Conservation (phyloP, 2,888 invertebrate genomes). For the Athrips mouffetella region DNA sequence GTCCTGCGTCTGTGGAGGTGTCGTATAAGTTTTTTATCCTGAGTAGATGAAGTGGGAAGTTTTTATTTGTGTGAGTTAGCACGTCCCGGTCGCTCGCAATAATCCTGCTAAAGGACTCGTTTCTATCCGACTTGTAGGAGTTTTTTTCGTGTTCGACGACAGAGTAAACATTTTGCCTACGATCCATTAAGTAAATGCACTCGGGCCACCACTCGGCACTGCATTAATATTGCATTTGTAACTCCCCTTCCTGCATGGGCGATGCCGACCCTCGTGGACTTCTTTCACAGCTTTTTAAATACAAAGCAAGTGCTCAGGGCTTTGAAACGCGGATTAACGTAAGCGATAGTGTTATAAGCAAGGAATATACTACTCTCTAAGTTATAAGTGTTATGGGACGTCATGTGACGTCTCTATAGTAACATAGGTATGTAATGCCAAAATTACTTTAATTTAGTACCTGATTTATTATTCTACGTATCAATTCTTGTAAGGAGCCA, state of each 20-base stretch:
- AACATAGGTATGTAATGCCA: too few relatives aligned
- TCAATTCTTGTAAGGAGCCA: too few relatives aligned
- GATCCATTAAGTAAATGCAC: conserved; percentile 76
- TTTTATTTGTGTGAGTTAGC: conserved; percentile 60
- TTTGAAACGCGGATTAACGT: neutral
- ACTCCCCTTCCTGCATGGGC: conserved; percentile 42
- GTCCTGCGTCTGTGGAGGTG: conserved; percentile 64
- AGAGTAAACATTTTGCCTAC: conserved; percentile 71
- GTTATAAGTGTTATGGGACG: neutral
- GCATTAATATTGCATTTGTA: conserved; percentile 83
- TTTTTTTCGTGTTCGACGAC: conserved; percentile 59
- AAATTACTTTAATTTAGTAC: too few relatives aligned
- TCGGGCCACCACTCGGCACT: conserved; percentile 66
- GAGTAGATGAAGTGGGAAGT: conserved; percentile 54
- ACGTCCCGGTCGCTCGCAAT: conserved; percentile 52
- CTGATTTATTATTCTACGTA: too few relatives aligned
- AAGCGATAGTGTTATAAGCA: neutral
- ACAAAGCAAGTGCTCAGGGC: conserved; percentile 33
- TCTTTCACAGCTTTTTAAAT: conserved; percentile 43
- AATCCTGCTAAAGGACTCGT: conserved; percentile 63
- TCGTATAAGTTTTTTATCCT: conserved; percentile 64
- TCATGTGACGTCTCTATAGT: too few relatives aligned
- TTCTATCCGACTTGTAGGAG: conserved; percentile 49
- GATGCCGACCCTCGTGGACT: conserved; percentile 37
- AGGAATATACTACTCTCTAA: neutral